Percentiles rank a stretch among this genome's conserved stretches.
Evolutionary conservation across 92 coral and sea anemone genomes (phyloP).

Genomic region (Siderastrea radians): DNA sequence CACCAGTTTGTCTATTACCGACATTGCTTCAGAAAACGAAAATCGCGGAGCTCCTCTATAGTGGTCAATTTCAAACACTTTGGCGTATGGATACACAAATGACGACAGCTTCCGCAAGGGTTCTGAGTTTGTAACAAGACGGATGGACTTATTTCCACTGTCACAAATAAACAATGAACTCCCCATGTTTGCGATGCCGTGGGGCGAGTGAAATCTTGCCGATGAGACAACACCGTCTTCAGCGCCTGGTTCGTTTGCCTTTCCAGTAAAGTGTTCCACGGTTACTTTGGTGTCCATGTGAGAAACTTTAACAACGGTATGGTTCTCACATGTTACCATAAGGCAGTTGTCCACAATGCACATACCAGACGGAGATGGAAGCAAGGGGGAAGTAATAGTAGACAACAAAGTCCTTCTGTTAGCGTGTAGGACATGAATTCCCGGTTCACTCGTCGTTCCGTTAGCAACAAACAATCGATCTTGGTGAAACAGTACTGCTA

Average conservation of each 20-base stretch:
- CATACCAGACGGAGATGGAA: conserved; percentile 49
- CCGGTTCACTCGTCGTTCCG: background rate
- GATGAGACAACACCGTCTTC: conserved; percentile 56
- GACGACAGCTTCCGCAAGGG: conserved; percentile 43
- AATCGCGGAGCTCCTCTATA: conserved; percentile 34
- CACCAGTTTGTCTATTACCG: conserved; percentile 29
- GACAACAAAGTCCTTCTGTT: conserved; percentile 12
- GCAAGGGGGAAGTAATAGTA: conserved; percentile 21
- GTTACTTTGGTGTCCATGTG: background rate
- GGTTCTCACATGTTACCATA: conserved; percentile 24
- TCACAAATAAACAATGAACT: conserved; percentile 38
- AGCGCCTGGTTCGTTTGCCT: conserved; percentile 28
- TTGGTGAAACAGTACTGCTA: conserved; percentile 13
- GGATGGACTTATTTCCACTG: conserved; percentile 40
- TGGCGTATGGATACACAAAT: conserved; percentile 50
- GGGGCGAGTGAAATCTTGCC: conserved; percentile 58
- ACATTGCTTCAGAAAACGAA: conserved; percentile 38
- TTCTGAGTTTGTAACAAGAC: conserved; percentile 34
- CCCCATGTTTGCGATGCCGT: conserved; percentile 59
- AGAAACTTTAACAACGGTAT: conserved; percentile 10
- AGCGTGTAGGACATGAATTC: background rate
- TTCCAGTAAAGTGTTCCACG: conserved; percentile 15
- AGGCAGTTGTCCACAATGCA: conserved; percentile 25
- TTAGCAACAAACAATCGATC: no score
- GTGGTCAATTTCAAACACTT: conserved; percentile 66